These are phyloP conservation scores for Eulemur coronatus DNA, from an alignment of 2,797 vertebrate species.

Conservation along the genomic window DNA sequence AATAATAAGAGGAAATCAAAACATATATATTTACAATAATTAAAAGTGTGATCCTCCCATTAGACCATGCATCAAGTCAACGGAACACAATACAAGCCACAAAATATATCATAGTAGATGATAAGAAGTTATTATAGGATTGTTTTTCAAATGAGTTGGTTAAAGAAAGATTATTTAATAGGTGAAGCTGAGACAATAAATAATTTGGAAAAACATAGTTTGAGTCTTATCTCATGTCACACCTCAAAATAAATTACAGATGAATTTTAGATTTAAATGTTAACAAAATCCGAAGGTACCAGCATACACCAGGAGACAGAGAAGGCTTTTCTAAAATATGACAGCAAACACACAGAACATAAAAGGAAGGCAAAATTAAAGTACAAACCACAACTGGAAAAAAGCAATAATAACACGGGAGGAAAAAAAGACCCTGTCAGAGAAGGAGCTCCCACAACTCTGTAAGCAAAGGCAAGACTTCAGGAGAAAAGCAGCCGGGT, in stretches of 20 bases:
- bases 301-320: background rate
- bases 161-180: background rate
- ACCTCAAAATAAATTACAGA: background rate
- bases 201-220: background rate
- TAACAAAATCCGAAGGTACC: background rate
- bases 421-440: background rate
- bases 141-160: background rate
- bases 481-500: background rate
- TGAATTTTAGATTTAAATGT: slow-evolving; percentile 1
- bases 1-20: background rate
- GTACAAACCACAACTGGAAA: background rate
- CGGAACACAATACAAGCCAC: background rate
- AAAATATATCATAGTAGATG: background rate
- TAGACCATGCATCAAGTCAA: background rate
- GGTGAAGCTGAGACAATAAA: background rate
- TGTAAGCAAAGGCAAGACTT: background rate
- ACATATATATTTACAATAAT: background rate
- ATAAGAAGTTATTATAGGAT: background rate
- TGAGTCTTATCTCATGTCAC: background rate
- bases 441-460: background rate
- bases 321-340: background rate
- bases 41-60: background rate
- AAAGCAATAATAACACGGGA: background rate
- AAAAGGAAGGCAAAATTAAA: background rate
- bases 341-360: background rate